Base-by-base conservation (phyloP, 1,140 invertebrate species). In the Patella vulgata region DNA sequence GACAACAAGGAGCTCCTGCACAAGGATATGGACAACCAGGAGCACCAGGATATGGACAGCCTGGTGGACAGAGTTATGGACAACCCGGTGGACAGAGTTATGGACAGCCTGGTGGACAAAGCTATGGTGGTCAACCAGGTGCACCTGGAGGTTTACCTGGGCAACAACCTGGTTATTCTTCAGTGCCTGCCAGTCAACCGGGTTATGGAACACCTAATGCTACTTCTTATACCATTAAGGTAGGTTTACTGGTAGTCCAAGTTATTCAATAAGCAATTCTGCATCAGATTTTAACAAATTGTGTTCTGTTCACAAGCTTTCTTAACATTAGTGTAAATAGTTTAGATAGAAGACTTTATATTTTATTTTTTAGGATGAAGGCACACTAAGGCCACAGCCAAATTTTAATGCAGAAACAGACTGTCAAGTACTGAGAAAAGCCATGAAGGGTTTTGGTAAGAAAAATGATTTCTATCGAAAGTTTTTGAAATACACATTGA, bases 401-500 rank as follows among this genome's bases (percentile, higher is more conserved):
- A 69, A 71, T 57, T 84, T 84, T 52, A 81, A 80, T 76, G 72
- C 74, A 25, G 82, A 84, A 60, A 66, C 67, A 39, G 82, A 82
- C 70, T 68, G 73, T n/a, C 62, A 79, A 31, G 71, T 75, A 25
- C 66, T 83, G 9, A 73, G 80, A 17, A 83, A 82, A 57, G 82
- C 81, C 5, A 84, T 84, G 80, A 84, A 84, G 55, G 81, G 81
- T 53, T 67, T 80, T 63, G 80, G 80, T 83, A 71, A 62, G 60
- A 64, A 11, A n/a, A n/a, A n/a, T n/a, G n/a, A n/a, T n/a, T n/a
- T n/a, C n/a, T n/a, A n/a, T n/a, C n/a, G n/a, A n/a, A n/a, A n/a
- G n/a, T n/a, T n/a, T n/a, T n/a, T n/a, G n/a, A n/a, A n/a, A n/a
- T n/a, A n/a, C n/a, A n/a, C n/a, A n/a, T n/a, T n/a, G n/a, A n/a